phyloP scores from a whole-genome alignment of 2,797 vertebrate species.

The Xenentodon cancila region DNA sequence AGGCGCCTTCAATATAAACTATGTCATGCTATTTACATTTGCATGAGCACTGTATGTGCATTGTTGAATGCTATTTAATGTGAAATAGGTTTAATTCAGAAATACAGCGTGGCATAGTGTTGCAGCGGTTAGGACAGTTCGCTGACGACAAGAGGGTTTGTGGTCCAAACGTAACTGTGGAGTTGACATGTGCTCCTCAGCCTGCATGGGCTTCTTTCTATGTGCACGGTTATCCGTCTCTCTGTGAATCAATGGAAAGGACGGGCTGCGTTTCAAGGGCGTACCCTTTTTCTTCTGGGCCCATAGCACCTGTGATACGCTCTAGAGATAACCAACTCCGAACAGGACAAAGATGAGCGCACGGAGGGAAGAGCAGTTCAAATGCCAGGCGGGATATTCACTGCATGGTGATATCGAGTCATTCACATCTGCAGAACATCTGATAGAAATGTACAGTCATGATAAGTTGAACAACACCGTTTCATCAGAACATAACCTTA shows the following conservation, averaged over 20 bases:
- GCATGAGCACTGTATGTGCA: too few relatives aligned
- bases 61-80: too few relatives aligned
- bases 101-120: too few relatives aligned
- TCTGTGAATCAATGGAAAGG: neutral
- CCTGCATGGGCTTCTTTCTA: neutral
- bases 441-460: neutral
- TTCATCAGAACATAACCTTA: slow-evolving; percentile 30
- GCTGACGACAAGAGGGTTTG: too few relatives aligned
- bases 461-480: slow-evolving; percentile 12
- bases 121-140: too few relatives aligned
- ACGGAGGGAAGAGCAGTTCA: neutral
- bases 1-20: slow-evolving; percentile 1
- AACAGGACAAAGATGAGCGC: neutral
- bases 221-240: too few relatives aligned
- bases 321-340: neutral
- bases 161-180: neutral
- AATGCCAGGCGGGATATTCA: slow-evolving; percentile 3
- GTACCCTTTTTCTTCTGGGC: neutral
- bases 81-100: too few relatives aligned
- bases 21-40: too few relatives aligned
- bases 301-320: too few relatives aligned
- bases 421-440: neutral
- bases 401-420: neutral
- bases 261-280: neutral
- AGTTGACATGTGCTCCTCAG: neutral